phyloP scores from a whole-genome alignment of 2,113 vertebrate genomes.

The Ranitomeya variabilis region DNA sequence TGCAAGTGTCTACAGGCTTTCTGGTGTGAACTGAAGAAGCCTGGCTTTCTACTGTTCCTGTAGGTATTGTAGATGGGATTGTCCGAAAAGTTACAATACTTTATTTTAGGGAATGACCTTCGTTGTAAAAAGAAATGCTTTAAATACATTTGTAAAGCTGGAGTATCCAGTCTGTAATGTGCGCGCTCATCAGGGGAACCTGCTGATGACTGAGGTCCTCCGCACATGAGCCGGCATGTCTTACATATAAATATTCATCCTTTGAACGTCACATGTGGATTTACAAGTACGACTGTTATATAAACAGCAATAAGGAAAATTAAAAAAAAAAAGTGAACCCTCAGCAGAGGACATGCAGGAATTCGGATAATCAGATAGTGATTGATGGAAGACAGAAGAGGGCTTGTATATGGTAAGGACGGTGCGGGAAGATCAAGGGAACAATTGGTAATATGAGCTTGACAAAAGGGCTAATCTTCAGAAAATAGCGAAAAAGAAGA shows the following conservation, averaged over 20 bases:
- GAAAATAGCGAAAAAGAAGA: slow-evolving; percentile 37
- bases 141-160: not conserved
- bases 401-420: slow-evolving; percentile 43
- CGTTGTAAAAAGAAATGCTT: not conserved
- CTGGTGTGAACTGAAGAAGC: no score
- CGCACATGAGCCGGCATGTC: not conserved
- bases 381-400: slow-evolving; percentile 49
- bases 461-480: slow-evolving; percentile 51
- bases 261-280: not conserved
- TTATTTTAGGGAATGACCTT: not conserved
- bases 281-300: not conserved
- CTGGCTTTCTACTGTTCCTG: no score
- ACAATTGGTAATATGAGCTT: slow-evolving; percentile 50
- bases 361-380: slow-evolving; percentile 42
- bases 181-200: not conserved
- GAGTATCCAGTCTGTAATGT: no score
- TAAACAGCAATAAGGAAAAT: slow-evolving; percentile 15
- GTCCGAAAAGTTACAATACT: no score
- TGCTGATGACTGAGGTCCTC: not conserved
- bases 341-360: not conserved
- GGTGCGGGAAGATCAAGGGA: slow-evolving; percentile 47
- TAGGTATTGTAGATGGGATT: no score
- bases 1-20: no score
- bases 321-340: slow-evolving; percentile 24
- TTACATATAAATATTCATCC: not conserved